Base-by-base conservation (phyloP, 2,797 vertebrate genomes). In the Austrolebias charrua region DNA sequence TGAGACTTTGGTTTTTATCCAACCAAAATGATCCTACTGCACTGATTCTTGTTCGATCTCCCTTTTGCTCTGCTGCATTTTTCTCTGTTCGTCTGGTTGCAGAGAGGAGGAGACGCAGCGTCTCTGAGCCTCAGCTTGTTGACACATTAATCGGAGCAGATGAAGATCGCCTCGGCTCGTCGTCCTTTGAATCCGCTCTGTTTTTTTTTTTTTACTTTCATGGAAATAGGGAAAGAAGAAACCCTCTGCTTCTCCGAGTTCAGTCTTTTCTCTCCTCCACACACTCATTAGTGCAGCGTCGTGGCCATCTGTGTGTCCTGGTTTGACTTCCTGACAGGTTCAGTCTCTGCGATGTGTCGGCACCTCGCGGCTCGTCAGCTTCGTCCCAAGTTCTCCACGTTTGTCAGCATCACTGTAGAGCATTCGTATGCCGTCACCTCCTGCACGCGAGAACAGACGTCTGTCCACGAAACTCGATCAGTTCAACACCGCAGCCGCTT, bases 41-140 rank as follows among this genome's bases (percentile, higher is more conserved):
- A 71, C 69, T 69, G 55, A 62, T 75, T 69, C 18, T 63, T 55
- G 44, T 87, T 81, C 73, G 71, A 69, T 67, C 5, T 51, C 47
- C 62, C 43, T 57, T 49, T 40, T 24, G 24, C 55, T 67, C 71
- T 63, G 57, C 75, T 73, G 66, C 81, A 43, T 63, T 71, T 50
- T 28, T 56, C 59, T 69, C 50, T 76, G 19, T 63, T 63, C 58
- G 35, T 71, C 13, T 64, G 20, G 53, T 48, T 43, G 55, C n/a
- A n/a, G 73, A 63, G 33, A 73, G 38, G 53, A 62, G 31, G 29
- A 73, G 49, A 28, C 55, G 0, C 74, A 82, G 75, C 75, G 73
- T 83, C 28, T 52, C 29, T 47, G 52, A 44, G 59, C 42, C 18
- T 42, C 54, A 71, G 53, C 67, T 71, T 61, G 55, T 67, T 45